Evolutionary conservation across 1,140 invertebrate species (phyloP).

Genomic region (Epicauta chinensis): DNA sequence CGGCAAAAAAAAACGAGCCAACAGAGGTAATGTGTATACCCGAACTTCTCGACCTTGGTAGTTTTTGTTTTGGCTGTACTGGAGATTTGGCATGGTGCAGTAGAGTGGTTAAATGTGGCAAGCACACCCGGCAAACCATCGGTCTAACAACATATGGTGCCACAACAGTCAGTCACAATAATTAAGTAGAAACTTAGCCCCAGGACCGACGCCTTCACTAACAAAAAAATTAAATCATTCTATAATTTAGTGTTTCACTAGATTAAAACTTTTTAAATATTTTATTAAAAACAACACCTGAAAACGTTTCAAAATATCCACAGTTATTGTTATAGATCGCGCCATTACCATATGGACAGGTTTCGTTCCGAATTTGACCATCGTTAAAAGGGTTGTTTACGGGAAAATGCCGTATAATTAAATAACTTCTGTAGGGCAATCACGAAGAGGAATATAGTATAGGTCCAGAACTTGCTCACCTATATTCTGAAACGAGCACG

Average conservation of each 20-base stretch:
- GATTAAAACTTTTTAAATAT: too few species aligned
- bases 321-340: constrained; percentile 10
- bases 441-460: constrained; percentile 7
- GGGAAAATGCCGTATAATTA: constrained; percentile 13
- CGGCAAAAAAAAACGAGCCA: constrained; percentile 18
- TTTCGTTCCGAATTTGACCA: too few species aligned
- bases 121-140: neutral
- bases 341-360: constrained; percentile 8
- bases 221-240: constrained; percentile 11
- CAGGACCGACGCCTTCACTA: too few species aligned
- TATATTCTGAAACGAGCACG: constrained; percentile 16
- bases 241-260: too few species aligned
- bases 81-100: constrained; percentile 15
- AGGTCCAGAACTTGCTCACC: constrained; percentile 18
- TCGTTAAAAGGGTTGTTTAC: constrained; percentile 3
- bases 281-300: too few species aligned
- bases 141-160: neutral
- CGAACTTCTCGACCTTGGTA: constrained; percentile 25
- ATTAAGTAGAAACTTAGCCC: too few species aligned
- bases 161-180: neutral
- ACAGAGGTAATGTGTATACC: constrained; percentile 17
- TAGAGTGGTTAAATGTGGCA: neutral
- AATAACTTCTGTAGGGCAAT: constrained; percentile 20
- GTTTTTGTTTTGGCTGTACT: constrained; percentile 23
- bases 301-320: too few species aligned